A percentile compares a stretch with the other conserved stretches of the same genome.
These are phyloP conservation scores for Taurulus bubalis DNA, from an alignment of 2,113 vertebrate genomes.

Conservation along the genomic window DNA sequence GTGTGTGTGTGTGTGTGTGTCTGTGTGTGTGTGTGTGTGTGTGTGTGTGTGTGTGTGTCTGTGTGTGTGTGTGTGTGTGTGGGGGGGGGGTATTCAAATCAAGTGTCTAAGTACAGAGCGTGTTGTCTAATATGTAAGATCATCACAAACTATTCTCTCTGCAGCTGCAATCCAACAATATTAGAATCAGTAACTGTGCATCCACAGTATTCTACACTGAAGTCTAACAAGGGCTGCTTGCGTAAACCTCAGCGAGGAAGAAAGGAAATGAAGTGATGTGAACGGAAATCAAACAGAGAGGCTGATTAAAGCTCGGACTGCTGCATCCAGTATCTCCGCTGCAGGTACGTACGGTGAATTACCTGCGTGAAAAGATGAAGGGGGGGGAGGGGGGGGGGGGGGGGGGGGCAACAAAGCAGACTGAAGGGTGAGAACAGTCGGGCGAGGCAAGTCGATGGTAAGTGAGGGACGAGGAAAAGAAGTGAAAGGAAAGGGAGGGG, in stretches of 20 bases:
- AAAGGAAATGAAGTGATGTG: slow-evolving; percentile 29
- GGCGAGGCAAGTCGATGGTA: not conserved
- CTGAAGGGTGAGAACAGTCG: not conserved
- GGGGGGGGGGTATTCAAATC: too few relatives aligned
- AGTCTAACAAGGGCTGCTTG: slow-evolving; percentile 22
- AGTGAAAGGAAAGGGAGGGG: not conserved
- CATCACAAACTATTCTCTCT: not conserved
- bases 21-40: too few relatives aligned
- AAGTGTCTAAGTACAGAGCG: too few relatives aligned
- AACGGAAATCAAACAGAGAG: slow-evolving; percentile 31
- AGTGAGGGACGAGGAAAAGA: not conserved
- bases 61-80: too few relatives aligned
- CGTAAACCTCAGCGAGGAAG: slow-evolving; percentile 12
- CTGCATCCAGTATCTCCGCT: not conserved
- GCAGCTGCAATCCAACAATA: not conserved
- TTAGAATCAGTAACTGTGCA: slow-evolving; percentile 7
- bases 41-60: too few relatives aligned
- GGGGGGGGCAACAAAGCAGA: not conserved
- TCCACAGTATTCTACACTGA: not conserved
- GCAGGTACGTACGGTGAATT: not conserved
- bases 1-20: too few relatives aligned
- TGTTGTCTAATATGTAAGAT: not conserved
- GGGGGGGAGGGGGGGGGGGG: not conserved
- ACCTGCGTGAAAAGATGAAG: slow-evolving; percentile 20
- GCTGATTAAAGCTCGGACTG: slow-evolving; percentile 35